phyloP scores from a whole-genome alignment of 2,797 vertebrate species.

The Poecile montanus region DNA sequence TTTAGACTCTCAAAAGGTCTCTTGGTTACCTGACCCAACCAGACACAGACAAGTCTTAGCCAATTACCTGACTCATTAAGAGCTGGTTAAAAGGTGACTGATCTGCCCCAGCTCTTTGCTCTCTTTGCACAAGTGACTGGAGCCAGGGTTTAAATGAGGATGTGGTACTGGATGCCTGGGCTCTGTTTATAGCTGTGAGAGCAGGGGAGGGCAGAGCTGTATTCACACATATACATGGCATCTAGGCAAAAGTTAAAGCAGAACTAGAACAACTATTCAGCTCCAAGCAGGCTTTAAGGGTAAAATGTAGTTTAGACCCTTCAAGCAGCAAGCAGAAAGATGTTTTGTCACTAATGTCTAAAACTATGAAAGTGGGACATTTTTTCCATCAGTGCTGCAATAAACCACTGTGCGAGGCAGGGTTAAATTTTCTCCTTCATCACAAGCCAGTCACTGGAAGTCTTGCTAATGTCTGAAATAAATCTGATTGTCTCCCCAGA shows the following conservation, averaged over 20 bases:
- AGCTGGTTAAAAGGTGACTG: neutral
- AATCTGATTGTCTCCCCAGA: slow-evolving; percentile 7
- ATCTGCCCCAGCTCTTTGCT: neutral
- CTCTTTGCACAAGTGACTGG: neutral
- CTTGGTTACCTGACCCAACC: neutral
- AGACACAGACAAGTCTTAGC: neutral
- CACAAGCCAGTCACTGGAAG: slow-evolving; percentile 10
- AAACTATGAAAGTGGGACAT: neutral
- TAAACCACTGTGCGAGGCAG: slow-evolving; percentile 6
- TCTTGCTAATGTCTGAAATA: slow-evolving; percentile 38
- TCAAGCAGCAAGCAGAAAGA: neutral
- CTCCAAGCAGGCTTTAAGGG: neutral
- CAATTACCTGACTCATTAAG: neutral
- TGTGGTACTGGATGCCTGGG: neutral
- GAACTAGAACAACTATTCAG: neutral
- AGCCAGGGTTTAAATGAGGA: neutral
- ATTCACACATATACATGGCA: neutral
- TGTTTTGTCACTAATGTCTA: neutral
- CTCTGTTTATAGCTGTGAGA: neutral
- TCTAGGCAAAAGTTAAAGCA: neutral
- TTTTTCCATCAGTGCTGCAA: neutral
- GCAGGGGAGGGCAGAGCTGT: neutral
- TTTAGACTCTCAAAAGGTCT: neutral
- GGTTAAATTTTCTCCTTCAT: slow-evolving; percentile 53
- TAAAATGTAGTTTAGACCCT: neutral